Conservation (phyloP, 2,113 vertebrate species). For the Chunga burmeisteri region DNA sequence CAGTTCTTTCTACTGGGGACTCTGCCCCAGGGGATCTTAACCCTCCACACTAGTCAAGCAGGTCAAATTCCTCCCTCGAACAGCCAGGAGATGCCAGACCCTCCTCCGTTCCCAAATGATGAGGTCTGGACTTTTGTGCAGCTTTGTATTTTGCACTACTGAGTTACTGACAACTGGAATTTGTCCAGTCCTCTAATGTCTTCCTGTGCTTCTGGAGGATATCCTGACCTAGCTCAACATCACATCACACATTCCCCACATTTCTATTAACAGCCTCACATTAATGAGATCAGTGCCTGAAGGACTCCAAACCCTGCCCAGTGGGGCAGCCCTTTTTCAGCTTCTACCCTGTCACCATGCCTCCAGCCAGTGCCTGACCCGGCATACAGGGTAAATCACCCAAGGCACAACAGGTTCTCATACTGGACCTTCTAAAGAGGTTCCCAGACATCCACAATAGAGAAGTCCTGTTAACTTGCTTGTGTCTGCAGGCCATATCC, state of each 20-base stretch:
- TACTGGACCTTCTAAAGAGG: neutral
- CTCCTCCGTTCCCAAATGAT: neutral
- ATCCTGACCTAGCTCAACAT: neutral
- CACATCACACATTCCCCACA: neutral
- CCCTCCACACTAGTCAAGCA: fast-evolving
- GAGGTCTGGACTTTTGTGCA: neutral
- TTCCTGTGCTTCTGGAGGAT: neutral
- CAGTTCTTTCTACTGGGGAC: neutral
- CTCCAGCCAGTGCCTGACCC: neutral
- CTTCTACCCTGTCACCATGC: too few relatives aligned
- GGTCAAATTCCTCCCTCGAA: fast-evolving
- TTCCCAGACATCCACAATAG: neutral
- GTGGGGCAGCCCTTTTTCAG: neutral
- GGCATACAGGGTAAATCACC: neutral
- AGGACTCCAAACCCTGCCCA: neutral
- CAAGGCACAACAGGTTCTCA: neutral
- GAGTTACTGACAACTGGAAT: neutral
- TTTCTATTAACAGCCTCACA: neutral
- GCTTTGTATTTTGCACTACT: neutral
- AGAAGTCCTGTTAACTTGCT: neutral
- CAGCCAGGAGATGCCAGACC: neutral
- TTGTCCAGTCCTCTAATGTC: neutral
- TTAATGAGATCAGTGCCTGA: neutral
- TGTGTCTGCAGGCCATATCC: neutral
- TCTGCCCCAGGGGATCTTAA: neutral